A percentile compares a stretch with the other conserved stretches of the same genome.
Evolutionary conservation across 2,113 vertebrate species (phyloP).

Genomic region (Hippocampus mohnikei): DNA sequence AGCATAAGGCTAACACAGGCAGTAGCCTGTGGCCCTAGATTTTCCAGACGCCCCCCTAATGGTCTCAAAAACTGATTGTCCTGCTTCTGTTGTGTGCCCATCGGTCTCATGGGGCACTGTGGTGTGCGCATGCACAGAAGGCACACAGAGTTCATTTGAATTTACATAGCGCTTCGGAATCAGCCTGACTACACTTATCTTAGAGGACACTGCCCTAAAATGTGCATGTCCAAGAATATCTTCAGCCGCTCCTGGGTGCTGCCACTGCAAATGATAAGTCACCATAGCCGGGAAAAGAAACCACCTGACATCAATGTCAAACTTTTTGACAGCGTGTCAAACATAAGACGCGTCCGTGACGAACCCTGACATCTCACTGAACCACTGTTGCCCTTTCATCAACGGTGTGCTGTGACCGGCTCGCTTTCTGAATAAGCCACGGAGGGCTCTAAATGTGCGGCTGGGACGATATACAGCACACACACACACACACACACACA

Average conservation of each 20-base stretch:
- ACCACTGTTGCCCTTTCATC: neutral
- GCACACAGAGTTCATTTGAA: neutral
- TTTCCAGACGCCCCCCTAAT: neutral
- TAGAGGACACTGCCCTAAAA: neutral
- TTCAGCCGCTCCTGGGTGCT: neutral
- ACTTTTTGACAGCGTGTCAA: constrained; percentile 3
- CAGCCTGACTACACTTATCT: neutral
- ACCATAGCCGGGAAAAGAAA: neutral
- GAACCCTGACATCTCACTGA: neutral
- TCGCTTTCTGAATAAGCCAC: neutral
- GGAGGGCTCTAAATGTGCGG: neutral
- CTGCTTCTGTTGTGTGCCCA: neutral
- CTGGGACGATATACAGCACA: neutral
- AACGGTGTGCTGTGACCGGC: neutral
- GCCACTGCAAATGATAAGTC: neutral
- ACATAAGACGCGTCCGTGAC: neutral
- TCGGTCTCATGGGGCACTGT: too few relatives aligned
- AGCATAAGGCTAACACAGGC: too few relatives aligned
- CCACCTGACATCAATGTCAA: neutral
- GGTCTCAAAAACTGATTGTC: neutral
- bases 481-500: neutral
- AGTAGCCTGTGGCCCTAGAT: too few relatives aligned
- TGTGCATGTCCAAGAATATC: neutral
- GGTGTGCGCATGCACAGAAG: neutral
- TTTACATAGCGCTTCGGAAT: neutral